These are phyloP conservation scores for Drosophila greeni DNA, from an alignment of 2,888 invertebrate species.

Conservation along the genomic window DNA sequence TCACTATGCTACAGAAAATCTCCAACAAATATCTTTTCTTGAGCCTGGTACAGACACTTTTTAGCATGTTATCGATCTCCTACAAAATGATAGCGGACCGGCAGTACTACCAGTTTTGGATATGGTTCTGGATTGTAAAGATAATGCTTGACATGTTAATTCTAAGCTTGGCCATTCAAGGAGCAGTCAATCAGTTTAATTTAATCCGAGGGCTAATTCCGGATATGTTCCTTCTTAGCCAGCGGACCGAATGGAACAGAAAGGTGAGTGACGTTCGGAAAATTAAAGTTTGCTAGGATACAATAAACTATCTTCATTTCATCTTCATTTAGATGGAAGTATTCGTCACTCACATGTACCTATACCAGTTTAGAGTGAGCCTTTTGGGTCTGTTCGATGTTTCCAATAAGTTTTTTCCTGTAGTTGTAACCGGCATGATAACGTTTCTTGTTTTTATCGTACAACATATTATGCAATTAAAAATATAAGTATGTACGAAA, in stretches of 20 bases:
- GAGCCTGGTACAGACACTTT: background rate
- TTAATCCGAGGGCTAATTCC: background rate
- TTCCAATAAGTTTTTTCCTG: background rate
- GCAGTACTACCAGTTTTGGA: background rate
- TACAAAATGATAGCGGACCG: conserved; percentile 1
- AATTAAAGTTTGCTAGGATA: background rate
- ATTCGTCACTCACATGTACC: background rate
- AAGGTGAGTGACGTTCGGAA: background rate
- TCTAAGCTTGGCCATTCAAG: conserved; percentile 1
- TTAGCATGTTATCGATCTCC: background rate
- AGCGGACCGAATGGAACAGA: background rate
- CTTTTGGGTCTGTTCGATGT: conserved; percentile 14
- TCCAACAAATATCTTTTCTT: background rate
- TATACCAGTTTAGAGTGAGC: conserved; percentile 4
- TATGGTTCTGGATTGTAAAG: background rate
- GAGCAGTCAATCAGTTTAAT: background rate
- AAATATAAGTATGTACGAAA: background rate
- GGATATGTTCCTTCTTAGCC: background rate
- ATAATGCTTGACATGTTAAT: conserved; percentile 1
- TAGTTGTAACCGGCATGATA: background rate
- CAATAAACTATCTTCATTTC: background rate
- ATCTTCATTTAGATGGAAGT: conserved; percentile 2
- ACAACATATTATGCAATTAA: conserved; percentile 7
- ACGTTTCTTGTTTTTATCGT: background rate
- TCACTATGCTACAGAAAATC: background rate